These are phyloP conservation scores for Nemurella pictetii DNA, from an alignment of 2,888 invertebrate genomes.

Conservation along the genomic window DNA sequence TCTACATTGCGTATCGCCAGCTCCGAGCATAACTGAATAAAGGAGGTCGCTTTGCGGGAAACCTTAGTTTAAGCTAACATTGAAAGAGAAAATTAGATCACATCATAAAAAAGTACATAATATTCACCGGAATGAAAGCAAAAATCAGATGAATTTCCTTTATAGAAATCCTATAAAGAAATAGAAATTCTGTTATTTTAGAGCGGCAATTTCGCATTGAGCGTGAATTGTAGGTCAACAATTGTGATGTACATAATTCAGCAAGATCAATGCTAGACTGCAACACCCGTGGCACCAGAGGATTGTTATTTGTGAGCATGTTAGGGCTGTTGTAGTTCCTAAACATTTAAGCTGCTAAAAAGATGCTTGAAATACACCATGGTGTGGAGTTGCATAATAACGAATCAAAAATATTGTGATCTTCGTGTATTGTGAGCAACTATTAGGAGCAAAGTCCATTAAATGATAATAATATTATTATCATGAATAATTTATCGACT, in stretches of 20 bases:
- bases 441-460: too few species aligned
- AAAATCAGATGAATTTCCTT: conserved; percentile 23
- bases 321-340: too few species aligned
- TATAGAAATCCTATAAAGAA: conserved; percentile 25
- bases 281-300: not conserved
- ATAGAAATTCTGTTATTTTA: conserved; percentile 21
- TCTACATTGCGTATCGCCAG: not conserved
- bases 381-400: too few species aligned
- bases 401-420: too few species aligned
- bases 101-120: conserved; percentile 23
- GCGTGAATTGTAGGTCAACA: conserved; percentile 9
- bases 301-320: too few species aligned
- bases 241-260: not conserved
- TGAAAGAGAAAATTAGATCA: conserved; percentile 33
- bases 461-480: too few species aligned
- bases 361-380: too few species aligned
- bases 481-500: too few species aligned
- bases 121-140: conserved; percentile 29
- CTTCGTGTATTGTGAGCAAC: too few species aligned
- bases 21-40: not conserved
- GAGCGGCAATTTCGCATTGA: conserved; percentile 17
- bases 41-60: conserved; percentile 23
- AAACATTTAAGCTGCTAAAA: too few species aligned
- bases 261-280: not conserved
- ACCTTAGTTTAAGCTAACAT: conserved; percentile 24